A percentile compares a stretch with the other conserved stretches of the same genome.
Evolutionary conservation across 2,797 vertebrate genomes (phyloP).

Genomic region (Geotrypetes seraphini): DNA sequence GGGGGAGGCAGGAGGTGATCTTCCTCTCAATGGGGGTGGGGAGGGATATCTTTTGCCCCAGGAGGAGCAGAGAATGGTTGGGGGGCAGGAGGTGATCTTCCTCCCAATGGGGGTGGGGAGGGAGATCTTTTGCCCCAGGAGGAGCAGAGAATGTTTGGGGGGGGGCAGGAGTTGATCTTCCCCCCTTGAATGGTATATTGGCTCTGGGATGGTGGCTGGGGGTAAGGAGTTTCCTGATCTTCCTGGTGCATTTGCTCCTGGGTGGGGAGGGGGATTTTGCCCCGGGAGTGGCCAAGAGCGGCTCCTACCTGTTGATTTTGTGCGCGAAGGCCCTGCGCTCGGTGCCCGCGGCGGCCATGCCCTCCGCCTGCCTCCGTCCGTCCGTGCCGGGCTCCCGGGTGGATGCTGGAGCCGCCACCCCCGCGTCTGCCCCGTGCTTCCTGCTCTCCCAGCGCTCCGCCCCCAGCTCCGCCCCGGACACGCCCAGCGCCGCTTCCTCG

Average conservation of each 20-base stretch:
- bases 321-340: constrained; percentile 84
- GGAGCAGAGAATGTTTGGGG: too few relatives aligned
- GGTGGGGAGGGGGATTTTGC: too few relatives aligned
- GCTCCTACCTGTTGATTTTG: constrained; percentile 79
- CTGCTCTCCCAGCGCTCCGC: not conserved
- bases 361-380: not conserved
- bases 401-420: not conserved
- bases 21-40: too few relatives aligned
- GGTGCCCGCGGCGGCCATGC: constrained; percentile 59
- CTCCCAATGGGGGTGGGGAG: too few relatives aligned
- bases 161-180: not conserved
- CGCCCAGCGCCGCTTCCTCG: not conserved
- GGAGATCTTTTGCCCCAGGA: too few relatives aligned
- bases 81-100: too few relatives aligned
- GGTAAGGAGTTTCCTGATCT: too few relatives aligned
- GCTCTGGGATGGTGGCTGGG: not conserved
- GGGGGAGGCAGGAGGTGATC: too few relatives aligned
- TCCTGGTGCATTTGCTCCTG: not conserved
- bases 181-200: too few relatives aligned
- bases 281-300: too few relatives aligned
- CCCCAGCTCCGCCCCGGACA: not conserved
- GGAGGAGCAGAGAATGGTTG: not conserved
- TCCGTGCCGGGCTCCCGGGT: constrained; percentile 11
- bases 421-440: not conserved
- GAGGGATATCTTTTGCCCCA: too few relatives aligned